Conservation (phyloP, 2,797 vertebrate species). For the Sylvia borin region DNA sequence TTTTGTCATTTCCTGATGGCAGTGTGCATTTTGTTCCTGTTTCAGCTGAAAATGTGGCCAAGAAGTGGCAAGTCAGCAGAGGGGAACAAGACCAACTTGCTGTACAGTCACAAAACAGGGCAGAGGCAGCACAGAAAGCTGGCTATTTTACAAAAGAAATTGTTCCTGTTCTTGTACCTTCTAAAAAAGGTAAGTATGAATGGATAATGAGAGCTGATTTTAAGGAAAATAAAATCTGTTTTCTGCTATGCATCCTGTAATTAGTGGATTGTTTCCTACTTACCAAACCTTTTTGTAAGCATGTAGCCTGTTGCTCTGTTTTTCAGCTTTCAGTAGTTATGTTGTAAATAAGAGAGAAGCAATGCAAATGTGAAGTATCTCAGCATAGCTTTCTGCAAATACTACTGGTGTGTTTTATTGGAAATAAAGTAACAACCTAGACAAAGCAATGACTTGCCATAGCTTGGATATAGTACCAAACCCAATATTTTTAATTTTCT, state of each 20-base stretch:
- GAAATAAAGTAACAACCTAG: neutral
- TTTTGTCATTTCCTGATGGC: neutral
- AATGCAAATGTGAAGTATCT: neutral
- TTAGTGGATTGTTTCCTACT: neutral
- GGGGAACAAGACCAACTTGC: constrained; percentile 89
- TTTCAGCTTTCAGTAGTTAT: neutral
- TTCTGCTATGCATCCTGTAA: neutral
- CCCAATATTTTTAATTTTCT: neutral
- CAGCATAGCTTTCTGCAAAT: neutral
- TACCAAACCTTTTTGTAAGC: neutral
- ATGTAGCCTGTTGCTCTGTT: neutral
- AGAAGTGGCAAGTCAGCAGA: constrained; percentile 87
- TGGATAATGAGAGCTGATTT: neutral
- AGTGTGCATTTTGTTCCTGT: neutral
- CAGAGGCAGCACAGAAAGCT: constrained; percentile 90
- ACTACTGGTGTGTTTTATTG: neutral
- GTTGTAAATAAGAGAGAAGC: neutral
- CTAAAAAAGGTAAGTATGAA: constrained; percentile 85
- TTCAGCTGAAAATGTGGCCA: constrained; percentile 95
- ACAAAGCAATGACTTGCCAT: neutral
- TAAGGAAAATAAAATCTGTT: neutral
- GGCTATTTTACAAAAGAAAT: constrained; percentile 93
- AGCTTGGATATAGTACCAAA: neutral
- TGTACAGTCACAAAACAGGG: constrained; percentile 87
- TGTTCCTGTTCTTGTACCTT: constrained; percentile 86